Evolutionary conservation across 2,888 invertebrate species (phyloP).

Genomic region (Eudasyphora cyanicolor): DNA sequence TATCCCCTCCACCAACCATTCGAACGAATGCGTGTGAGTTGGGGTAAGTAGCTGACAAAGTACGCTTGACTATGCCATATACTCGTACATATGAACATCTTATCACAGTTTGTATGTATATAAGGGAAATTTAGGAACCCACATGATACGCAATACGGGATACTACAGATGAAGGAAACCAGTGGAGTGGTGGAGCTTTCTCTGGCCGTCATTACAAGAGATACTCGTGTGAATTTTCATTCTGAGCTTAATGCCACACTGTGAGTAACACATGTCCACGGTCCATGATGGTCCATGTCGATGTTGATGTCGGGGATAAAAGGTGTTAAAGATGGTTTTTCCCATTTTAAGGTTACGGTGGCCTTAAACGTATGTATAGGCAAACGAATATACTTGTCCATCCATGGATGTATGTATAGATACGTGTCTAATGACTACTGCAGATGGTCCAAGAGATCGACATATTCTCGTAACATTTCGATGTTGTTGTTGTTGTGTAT

Average conservation of each 20-base stretch:
- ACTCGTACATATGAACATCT: background rate
- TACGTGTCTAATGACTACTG: constrained; percentile 50
- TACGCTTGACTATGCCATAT: background rate
- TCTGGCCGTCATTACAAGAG: constrained; percentile 8
- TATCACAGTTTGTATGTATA: background rate
- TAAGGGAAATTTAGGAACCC: background rate
- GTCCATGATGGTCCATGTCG: too few relatives aligned
- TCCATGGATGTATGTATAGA: too few relatives aligned
- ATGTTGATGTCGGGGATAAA: constrained; percentile 50
- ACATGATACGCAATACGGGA: background rate
- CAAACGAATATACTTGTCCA: background rate
- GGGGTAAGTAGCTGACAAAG: too few relatives aligned
- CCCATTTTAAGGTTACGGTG: constrained; percentile 52
- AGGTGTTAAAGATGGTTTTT: constrained; percentile 60
- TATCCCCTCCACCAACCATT: background rate
- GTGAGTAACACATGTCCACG: constrained; percentile 30
- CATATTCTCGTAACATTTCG: constrained; percentile 29
- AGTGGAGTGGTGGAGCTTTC: constrained; percentile 21
- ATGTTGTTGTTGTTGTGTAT: constrained; percentile 8
- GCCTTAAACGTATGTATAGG: constrained; percentile 30
- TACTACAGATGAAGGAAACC: background rate
- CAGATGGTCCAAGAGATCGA: constrained; percentile 45
- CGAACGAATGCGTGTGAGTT: too few relatives aligned
- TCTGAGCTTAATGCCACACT: constrained; percentile 3
- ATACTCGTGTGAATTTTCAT: constrained; percentile 53